Evolutionary conservation across 1,140 invertebrate species (phyloP).

Genomic region (Pollicipes pollicipes): DNA sequence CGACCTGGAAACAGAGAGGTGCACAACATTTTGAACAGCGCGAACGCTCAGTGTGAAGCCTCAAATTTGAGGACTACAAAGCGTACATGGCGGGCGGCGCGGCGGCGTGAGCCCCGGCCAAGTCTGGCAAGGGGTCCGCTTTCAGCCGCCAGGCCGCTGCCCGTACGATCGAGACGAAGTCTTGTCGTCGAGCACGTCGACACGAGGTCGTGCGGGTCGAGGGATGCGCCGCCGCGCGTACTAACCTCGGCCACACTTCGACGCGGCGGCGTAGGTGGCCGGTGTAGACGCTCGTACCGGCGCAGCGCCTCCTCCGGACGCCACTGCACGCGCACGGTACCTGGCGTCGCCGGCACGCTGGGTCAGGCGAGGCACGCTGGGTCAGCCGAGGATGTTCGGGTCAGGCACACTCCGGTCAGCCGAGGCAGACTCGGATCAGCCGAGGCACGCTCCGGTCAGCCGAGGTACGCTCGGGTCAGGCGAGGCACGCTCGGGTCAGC

Average conservation of each 20-base stretch:
- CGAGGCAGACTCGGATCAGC: no score
- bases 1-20: neutral
- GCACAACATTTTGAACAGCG: neutral
- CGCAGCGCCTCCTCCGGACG: constrained; percentile 38
- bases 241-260: constrained; percentile 24
- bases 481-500: no score
- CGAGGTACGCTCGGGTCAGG: no score
- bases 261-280: no score
- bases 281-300: constrained; percentile 32
- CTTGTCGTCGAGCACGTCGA: constrained; percentile 42
- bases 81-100: neutral
- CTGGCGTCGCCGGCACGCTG: no score
- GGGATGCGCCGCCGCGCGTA: constrained; percentile 39
- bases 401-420: no score
- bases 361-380: no score
- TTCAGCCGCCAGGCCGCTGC: neutral
- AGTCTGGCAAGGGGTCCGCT: neutral
- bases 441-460: no score
- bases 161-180: constrained; percentile 42
- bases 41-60: neutral
- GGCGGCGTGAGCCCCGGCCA: no score
- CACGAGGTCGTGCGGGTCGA: constrained; percentile 39
- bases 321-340: no score
- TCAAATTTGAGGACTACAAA: neutral
- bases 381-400: no score